Base-by-base conservation (phyloP, 2,797 vertebrate species). In the Sebastes nivosus region DNA sequence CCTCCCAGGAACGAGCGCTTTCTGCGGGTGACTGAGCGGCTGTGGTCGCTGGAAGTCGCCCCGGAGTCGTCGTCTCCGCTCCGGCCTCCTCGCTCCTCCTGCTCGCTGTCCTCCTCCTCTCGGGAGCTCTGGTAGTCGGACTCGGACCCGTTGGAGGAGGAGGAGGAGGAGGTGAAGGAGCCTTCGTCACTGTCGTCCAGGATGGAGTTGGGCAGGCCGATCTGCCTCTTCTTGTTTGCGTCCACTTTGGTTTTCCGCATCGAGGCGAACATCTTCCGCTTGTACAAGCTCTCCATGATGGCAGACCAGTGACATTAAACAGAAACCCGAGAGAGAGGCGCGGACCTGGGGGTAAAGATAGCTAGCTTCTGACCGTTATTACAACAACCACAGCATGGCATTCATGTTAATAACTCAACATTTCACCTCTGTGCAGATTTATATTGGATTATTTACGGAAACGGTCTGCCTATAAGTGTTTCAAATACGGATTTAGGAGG, bases 151-250 rank as follows among this genome's bases (percentile, higher is more conserved):
- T 38, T 38, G 16, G 92, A 91, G 63, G 90, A 87, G 74, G 92
- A 90, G 30, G 83, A 83, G 42, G 74, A 91, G 46, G 93, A 94
- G 29, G 91, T 90, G 86, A 93, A 95, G 27, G 94, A 95, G 78
- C 93, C 94, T 75, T 95, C 94, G 83, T 95, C 94, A 79, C 92
- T 94, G 90, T 95, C 94, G 87, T 95, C 94, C 77, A 95, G 90
- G 82, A 95, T 92, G 29, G 89, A 87, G 36, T 94, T 92, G 24
- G 94, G 92, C 2, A 95, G 85, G 73, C 94, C 94, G 42, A 95
- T 93, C 77, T 94, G 87, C 1, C 91, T 80, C 85, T 89, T 92
- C 82, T 94, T 93, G 5, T 88, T 84, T 1, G 88, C 92, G n/a
- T 78, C 94, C 74, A 87, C 92, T 42, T 94, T 94, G 75, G 94